Percentiles rank a stretch among this genome's conserved stretches.
Evolutionary conservation across 2,113 vertebrate genomes (phyloP).

Genomic region (Balaenoptera acutorostrata): DNA sequence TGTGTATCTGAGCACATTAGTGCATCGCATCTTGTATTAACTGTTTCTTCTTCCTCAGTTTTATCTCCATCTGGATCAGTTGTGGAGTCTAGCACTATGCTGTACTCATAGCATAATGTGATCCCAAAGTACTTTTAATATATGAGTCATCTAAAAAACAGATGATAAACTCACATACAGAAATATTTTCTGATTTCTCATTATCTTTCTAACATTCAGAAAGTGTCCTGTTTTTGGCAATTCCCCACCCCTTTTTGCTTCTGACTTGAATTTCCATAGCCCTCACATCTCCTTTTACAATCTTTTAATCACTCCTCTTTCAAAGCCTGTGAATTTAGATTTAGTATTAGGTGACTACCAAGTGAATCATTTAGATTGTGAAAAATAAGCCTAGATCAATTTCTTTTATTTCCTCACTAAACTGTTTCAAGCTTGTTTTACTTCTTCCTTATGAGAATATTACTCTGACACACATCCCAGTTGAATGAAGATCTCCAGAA

Average conservation of each 20-base stretch:
- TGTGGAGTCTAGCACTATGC: background rate
- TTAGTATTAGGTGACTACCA: slow-evolving; percentile 26
- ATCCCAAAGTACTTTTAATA: background rate
- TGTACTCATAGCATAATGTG: background rate
- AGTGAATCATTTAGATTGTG: slow-evolving; percentile 31
- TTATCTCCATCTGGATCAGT: slow-evolving; percentile 5
- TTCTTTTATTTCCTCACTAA: slow-evolving; percentile 34
- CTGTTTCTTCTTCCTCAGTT: background rate
- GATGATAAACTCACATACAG: background rate
- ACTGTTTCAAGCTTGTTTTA: slow-evolving; percentile 14
- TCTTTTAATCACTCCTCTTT: background rate
- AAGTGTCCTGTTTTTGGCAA: background rate
- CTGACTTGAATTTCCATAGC: background rate
- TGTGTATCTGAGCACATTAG: background rate
- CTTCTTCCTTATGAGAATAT: slow-evolving; percentile 39
- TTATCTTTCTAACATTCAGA: background rate
- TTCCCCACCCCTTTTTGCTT: background rate
- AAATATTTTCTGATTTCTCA: background rate
- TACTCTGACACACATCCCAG: slow-evolving; percentile 42
- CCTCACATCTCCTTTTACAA: background rate
- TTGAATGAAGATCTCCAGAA: slow-evolving; percentile 51
- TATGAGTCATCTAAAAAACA: background rate
- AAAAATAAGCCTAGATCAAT: slow-evolving; percentile 50
- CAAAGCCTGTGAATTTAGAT: slow-evolving; percentile 15
- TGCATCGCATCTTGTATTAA: background rate